Evolutionary conservation across 2,797 vertebrate species (phyloP).

Genomic region (Gadopsis bispinosus): DNA sequence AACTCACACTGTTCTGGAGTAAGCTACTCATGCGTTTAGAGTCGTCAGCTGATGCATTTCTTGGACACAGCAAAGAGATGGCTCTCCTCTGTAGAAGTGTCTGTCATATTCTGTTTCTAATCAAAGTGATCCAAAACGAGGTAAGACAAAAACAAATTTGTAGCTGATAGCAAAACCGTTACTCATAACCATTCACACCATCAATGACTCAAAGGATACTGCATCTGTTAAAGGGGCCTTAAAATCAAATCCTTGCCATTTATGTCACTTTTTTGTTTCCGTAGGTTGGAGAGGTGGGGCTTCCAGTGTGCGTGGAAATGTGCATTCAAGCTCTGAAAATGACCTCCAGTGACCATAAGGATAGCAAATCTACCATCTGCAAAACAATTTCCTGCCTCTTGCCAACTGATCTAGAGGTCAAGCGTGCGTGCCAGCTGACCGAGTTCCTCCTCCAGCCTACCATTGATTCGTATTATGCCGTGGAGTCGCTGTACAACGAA

Average conservation of each 20-base stretch:
- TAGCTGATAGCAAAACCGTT: conserved; percentile 8
- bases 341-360: conserved; percentile 92
- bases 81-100: conserved; percentile 96
- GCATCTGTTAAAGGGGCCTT: conserved; percentile 7
- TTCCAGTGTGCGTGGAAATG: conserved; percentile 97
- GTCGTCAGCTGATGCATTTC: conserved; percentile 92
- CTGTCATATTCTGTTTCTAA: conserved; percentile 99
- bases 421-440: conserved; percentile 97
- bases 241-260: conserved; percentile 3
- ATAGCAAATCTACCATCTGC: conserved; percentile 98
- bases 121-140: conserved; percentile 99
- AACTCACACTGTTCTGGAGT: conserved; percentile 99
- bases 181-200: conserved; percentile 4
- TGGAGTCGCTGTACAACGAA: conserved; percentile 98
- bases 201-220: neutral
- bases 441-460: conserved; percentile 99
- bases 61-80: conserved; percentile 95
- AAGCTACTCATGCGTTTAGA: conserved; percentile 97
- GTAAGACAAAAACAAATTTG: conserved; percentile 80
- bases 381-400: conserved; percentile 98
- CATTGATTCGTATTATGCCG: conserved; percentile 97
- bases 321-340: conserved; percentile 98
- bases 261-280: conserved; percentile 22
- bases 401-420: conserved; percentile 97
- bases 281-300: conserved; percentile 92